A percentile compares a stretch with the other conserved stretches of the same genome.
Conservation (phyloP, 2,888 invertebrate species). For the Buathra laborator region DNA sequence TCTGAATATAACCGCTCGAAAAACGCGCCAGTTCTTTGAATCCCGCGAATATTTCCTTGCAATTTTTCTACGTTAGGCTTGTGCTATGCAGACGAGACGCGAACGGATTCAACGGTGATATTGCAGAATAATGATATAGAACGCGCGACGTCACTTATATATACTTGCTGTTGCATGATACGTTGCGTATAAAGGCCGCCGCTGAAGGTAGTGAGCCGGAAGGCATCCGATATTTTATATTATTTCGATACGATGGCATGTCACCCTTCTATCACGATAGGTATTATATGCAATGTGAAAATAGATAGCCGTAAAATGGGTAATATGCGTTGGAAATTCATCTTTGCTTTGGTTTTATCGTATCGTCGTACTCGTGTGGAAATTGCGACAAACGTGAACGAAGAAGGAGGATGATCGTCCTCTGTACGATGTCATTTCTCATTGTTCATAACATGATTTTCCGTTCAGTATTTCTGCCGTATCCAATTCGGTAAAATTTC, state of each 20-base stretch:
- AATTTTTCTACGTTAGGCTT: not conserved
- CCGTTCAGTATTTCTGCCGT: not conserved
- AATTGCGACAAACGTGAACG: not conserved
- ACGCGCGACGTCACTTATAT: not conserved
- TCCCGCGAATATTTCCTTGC: not conserved
- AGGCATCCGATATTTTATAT: constrained; percentile 45
- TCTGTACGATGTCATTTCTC: not conserved
- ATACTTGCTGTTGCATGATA: not conserved
- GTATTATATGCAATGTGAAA: not conserved
- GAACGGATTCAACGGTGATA: not conserved
- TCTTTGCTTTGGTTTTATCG: not conserved
- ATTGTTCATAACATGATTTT: not conserved
- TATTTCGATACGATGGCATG: constrained; percentile 23
- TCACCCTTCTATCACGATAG: not conserved
- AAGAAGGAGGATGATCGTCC: not conserved
- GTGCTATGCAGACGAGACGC: not conserved
- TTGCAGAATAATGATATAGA: not conserved
- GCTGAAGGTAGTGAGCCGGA: constrained; percentile 21
- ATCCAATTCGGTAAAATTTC: too few species aligned
- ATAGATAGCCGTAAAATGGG: constrained; percentile 10
- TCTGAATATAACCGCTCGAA: constrained; percentile 19
- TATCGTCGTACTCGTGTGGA: not conserved
- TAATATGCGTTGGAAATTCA: not conserved
- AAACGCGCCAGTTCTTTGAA: not conserved
- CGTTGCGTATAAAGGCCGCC: not conserved